Percentiles rank a stretch among this genome's conserved stretches.
phyloP scores from a whole-genome alignment of 2,888 invertebrate genomes.

The Tenthredo amoena region DNA sequence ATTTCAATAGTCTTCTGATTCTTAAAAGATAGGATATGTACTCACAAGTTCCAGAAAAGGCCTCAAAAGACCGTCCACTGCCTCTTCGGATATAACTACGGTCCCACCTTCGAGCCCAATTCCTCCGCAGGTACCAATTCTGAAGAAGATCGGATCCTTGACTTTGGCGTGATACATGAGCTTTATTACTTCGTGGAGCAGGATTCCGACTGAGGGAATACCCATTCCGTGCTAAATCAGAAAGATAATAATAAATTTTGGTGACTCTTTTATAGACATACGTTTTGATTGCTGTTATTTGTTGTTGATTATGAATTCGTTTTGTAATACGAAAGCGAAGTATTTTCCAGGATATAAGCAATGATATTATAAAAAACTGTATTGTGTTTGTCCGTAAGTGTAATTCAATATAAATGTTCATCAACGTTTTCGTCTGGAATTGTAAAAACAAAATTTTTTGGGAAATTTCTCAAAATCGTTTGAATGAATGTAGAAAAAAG shows the following conservation, averaged over 20 bases:
- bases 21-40: constrained; percentile 52
- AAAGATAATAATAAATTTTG: constrained; percentile 9
- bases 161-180: constrained; percentile 96
- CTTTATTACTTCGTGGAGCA: constrained; percentile 97
- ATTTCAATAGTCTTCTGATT: background rate
- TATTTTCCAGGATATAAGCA: background rate
- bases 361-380: background rate
- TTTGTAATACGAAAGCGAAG: background rate
- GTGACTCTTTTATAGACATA: background rate
- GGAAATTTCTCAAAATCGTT: background rate
- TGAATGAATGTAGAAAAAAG: background rate
- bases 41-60: constrained; percentile 91
- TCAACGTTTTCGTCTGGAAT: background rate
- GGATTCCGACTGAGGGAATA: constrained; percentile 95
- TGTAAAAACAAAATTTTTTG: background rate
- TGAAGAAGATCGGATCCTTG: constrained; percentile 93
- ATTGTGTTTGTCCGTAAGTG: background rate
- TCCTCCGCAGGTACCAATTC: constrained; percentile 96
- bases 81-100: constrained; percentile 95
- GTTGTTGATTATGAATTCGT: background rate
- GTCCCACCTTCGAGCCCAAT: constrained; percentile 96
- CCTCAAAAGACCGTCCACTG: constrained; percentile 92
- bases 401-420: background rate
- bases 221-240: constrained; percentile 97
- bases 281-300: constrained; percentile 8